Base-by-base conservation (phyloP, 2,888 invertebrate genomes). In the Aproaerema taeniolella region DNA sequence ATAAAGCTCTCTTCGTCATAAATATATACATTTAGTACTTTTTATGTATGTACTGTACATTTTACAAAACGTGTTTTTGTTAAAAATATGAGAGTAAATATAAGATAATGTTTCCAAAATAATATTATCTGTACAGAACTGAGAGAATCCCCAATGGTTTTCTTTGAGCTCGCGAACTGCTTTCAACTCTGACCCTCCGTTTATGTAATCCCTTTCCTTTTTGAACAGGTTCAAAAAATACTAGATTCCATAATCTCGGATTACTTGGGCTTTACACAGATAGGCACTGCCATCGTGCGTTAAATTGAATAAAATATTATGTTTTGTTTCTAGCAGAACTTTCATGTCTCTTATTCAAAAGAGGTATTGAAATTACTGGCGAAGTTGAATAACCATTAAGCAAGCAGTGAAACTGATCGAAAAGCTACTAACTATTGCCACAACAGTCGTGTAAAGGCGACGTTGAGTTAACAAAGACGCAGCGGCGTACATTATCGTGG, bases 161-260 rank as follows among this genome's bases (percentile, higher is more conserved):
- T 28, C 28, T 4, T 9, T 28, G 10, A n/a, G 9, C 10, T n/a
- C 8, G 3, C 28, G 2, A 28, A 28, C 28, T n/a, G 28, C 34
- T 63, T 63, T 71, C 71, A 61, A 70, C 59, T 52, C 56, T 58
- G 58, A 56, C 65, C 68, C 67, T 67, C 62, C 64, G 47, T 63
- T n/a, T n/a, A 67, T 65, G 63, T 70, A 72, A 71, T 69, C 67
- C 66, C 61, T 60, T 58, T 66, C 61, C 59, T 67, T 58, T 67
- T 73, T 67, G 68, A 64, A 66, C 55, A 67, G 68, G 61, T 67
- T 68, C 54, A 58, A 74, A 74, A 70, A 68, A 68, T 63, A 69
- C 63, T 59, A 61, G 63, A 61, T 58, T 57, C 47, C 57, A 55
- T 61, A 65, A 67, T 61, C 55, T 20, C 37, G 30, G 37, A 37